Base-by-base conservation (phyloP, 1,140 invertebrate genomes). In the Amphibalanus amphitrite region DNA sequence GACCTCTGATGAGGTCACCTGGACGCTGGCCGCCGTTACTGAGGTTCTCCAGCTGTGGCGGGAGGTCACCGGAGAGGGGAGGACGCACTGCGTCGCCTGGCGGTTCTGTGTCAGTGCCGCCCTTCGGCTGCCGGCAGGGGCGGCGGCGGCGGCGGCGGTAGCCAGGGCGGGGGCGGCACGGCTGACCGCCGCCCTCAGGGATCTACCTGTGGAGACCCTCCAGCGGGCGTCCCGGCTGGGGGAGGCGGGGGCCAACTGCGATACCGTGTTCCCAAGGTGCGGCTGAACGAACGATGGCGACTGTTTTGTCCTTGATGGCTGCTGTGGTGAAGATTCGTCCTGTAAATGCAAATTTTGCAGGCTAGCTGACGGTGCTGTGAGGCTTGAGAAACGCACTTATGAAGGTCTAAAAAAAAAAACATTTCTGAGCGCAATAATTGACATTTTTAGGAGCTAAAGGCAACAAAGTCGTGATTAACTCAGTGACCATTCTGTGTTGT, bases 41-140 rank as follows among this genome's bases (percentile, higher is more conserved):
- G 70, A 71, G 10, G 30, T 71, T 8, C 68, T 73, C 59, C 71
- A 71, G 25, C 23, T 73, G 28, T 73, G 73, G 73, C n/a, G 47
- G 20, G 33, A 29, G 0, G 67, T 67, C 20, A 20, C 72, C 6
- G 28, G 28, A 3, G 26, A 69, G 33, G n/a, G 26, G 0, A 25
- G 67, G n/a, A 25, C 33, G 25, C 23, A 28, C 67, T 73, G 73
- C 68, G 28, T 71, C 40, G 70, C 73, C 40, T 23, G 40, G 26
- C 69, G 73, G 10, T 71, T 73, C 26, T 71, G 73, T 28, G 40
- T 6, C 26, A 30, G 71, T 28, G 70, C 70, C 0, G 70, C 70
- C 23, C 70, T 69, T 65, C n/a, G 67, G 10, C 29, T 29, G 17
- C 70, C 71, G 70, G 72, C 64, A 28, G 73, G 70, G 23, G 67